Evolutionary conservation across 2,113 vertebrate genomes (phyloP), one percentile per base, ranked within the genome.

Genomic region (Neodon shergylaensis): DNA sequence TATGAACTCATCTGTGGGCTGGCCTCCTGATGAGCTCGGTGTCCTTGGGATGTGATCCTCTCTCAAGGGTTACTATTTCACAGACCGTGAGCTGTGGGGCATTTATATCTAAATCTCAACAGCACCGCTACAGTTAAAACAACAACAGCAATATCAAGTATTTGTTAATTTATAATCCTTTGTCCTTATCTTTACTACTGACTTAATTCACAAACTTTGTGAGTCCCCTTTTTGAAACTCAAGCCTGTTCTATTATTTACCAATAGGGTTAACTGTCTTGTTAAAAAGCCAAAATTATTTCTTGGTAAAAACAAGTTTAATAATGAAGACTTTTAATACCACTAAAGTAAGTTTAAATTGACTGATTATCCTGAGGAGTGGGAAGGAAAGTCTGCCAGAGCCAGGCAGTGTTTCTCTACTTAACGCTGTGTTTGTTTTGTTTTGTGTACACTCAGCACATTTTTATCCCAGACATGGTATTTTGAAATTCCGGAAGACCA

Each of bases 331-430:
- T 92, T 92, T 88, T 73, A 65, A 89, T 16, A 84, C 22, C 22
- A 36, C 42, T 88, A 92, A 92, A 90, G 88, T 93, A 96, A 85
- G 90, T 52, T 19, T 52, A 33, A 90, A 95, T 94, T 94, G 74
- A 94, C 78, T 86, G 72, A 65, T 26, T 65, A 89, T 42, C 47
- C 14, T 44, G 94, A 97, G 70, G 52, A 83, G 3, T 92, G 11
- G 39, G 47, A 88, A 92, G 78, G 88, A 95, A 65, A 94, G 87
- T 58, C 65, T 91, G 49, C 79, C 72, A 89, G n/a, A 44, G 73
- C 54, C 36, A 94, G 83, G 92, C 95, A 97, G 82, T 73, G 13
- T 83, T 68, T 94, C 76, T 86, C 72, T 93, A 73, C 39, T 90
- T 52, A 42, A 36, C 86, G 52, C 22, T n/a, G 78, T 39, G 9